Percentiles rank a stretch among this genome's conserved stretches.
phyloP scores from a whole-genome alignment of 2,888 invertebrate species.

The Lottia gigantea region DNA sequence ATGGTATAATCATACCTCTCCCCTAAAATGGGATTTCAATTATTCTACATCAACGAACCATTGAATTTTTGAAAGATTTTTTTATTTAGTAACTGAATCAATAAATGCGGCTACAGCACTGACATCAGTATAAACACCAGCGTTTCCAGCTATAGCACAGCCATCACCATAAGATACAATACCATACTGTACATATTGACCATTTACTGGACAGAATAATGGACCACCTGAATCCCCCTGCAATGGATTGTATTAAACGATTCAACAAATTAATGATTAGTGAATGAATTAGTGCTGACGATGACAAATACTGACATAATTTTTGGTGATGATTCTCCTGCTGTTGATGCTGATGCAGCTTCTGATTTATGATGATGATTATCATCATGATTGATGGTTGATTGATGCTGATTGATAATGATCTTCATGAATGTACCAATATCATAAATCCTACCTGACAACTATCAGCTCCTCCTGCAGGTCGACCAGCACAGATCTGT shows the following conservation, averaged over 20 bases:
- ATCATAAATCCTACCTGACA: slow-evolving; percentile 20
- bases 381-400: no score
- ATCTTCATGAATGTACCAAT: no score
- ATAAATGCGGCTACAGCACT: neutral
- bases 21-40: no score
- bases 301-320: no score
- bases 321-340: neutral
- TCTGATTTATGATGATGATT: neutral
- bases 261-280: neutral
- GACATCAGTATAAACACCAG: slow-evolving; percentile 29
- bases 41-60: no score
- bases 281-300: no score
- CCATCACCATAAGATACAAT: slow-evolving; percentile 30
- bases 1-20: no score
- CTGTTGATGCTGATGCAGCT: neutral
- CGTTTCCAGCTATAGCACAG: slow-evolving; percentile 22
- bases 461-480: slow-evolving; percentile 27
- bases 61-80: no score
- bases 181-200: slow-evolving; percentile 24
- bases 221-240: slow-evolving; percentile 36
- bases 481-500: slow-evolving; percentile 31
- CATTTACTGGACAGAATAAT: slow-evolving; percentile 24
- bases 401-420: no score
- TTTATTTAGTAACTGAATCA: neutral
- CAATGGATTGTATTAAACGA: neutral